phyloP scores from a whole-genome alignment of 1,140 invertebrate genomes.

The Whitmania pigra region DNA sequence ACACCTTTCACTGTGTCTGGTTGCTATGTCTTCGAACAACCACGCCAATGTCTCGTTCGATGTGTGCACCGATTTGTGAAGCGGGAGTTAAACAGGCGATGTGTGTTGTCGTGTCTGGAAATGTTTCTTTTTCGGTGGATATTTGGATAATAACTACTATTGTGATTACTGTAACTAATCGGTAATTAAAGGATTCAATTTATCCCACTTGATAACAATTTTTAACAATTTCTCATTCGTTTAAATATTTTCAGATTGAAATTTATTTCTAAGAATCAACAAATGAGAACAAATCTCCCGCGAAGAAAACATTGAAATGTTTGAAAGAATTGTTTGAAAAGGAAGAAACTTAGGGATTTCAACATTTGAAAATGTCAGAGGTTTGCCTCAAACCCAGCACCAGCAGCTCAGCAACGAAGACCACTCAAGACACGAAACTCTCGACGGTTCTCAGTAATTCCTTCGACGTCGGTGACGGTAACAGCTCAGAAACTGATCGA shows the following conservation, averaged over 20 bases:
- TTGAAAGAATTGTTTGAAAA: not conserved
- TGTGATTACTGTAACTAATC: not conserved
- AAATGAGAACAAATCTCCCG: not conserved
- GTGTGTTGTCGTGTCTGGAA: not conserved
- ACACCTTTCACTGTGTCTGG: too few species aligned
- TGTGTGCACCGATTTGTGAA: not conserved
- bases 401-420: not conserved
- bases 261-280: not conserved
- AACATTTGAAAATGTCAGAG: not conserved
- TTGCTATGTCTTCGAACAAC: too few species aligned
- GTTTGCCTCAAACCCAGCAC: not conserved
- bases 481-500: conserved; percentile 8
- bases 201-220: not conserved
- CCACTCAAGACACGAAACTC: not conserved
- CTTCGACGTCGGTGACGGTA: not conserved
- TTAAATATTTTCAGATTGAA: not conserved
- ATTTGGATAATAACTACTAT: not conserved
- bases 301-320: not conserved
- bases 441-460: not conserved
- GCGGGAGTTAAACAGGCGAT: too few species aligned
- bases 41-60: too few species aligned
- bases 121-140: too few species aligned
- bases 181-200: not conserved
- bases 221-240: not conserved
- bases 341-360: not conserved